phyloP scores from a whole-genome alignment of 2,113 vertebrate species.

The Coptodon bakossiorum region DNA sequence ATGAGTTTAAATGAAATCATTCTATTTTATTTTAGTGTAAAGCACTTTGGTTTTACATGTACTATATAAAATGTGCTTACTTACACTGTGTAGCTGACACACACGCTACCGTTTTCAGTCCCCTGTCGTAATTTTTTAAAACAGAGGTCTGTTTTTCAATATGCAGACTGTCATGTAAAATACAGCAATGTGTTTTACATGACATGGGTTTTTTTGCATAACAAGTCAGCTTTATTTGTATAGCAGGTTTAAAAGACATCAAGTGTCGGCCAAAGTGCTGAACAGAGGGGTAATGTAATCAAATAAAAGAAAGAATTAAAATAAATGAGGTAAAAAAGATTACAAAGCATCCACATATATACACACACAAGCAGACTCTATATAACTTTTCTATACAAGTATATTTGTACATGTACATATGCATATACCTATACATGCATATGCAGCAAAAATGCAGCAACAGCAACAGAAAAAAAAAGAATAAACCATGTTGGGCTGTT shows the following conservation, averaged over 20 bases:
- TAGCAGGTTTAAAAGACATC: background rate
- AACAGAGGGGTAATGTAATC: background rate
- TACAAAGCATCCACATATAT: background rate
- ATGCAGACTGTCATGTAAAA: background rate
- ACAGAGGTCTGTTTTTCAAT: background rate
- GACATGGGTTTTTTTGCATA: background rate
- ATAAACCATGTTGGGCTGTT: background rate
- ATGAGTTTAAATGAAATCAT: background rate
- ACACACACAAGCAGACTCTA: background rate
- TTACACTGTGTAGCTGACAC: background rate
- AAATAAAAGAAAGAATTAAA: background rate
- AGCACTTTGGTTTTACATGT: background rate
- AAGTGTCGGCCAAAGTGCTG: background rate
- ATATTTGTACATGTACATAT: background rate
- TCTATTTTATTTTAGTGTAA: background rate
- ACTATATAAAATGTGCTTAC: background rate
- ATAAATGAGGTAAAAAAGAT: background rate
- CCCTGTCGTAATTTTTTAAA: background rate
- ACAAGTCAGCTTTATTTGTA: background rate
- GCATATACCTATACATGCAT: background rate
- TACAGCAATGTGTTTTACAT: background rate
- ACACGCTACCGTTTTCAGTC: background rate
- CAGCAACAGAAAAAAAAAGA: background rate
- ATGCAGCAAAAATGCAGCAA: background rate
- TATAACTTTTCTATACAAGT: background rate